Evolutionary conservation across 2,113 vertebrate genomes (phyloP), one percentile per base, ranked within the genome.

Genomic region (Tenrec ecaudatus): DNA sequence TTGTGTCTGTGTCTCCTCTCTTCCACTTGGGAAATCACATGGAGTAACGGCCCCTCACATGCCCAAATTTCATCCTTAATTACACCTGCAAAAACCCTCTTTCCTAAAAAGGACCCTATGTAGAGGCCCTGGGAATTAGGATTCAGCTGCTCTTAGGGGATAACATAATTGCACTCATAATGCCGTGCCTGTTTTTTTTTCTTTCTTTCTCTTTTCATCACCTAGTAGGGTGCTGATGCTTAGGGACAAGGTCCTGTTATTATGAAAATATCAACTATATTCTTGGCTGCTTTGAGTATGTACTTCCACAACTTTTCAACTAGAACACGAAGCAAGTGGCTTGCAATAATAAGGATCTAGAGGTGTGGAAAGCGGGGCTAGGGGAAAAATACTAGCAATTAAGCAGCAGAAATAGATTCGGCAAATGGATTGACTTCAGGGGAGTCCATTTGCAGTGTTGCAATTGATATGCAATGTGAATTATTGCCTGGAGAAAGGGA

Each of bases 401-500:
- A n/a, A 38, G 14, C 58, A 60, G 53, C 73, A 83, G 66, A 87
- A 95, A 53, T 68, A 87, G 73, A 88, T 87, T 43, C 66, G 77
- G 33, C 79, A 93, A 94, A 82, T 84, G 88, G 64, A 82, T 95
- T 93, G 78, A 79, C 86, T 93, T 22, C 19, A 89, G 31, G 40
- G 40, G 79, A 94, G 80, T 94, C 68, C 73, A 58, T 92, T 95
- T 95, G 82, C 25, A 76, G 36, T 80, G 2, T 79, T 43, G 89
- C 40, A 75, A 7, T 11, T 97, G 66, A 15, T 89, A 3, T 86
- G 62, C 4, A 20, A 15, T 94, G 53, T 15, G 19, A 82, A 19
- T 91, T 91, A 58, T 29, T 97, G 93, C 78, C 83, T 85, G 84
- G 78, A 93, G 92, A 94, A 94, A 38, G 75, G 80, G 69, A 94